phyloP scores from a whole-genome alignment of 2,797 vertebrate genomes.

The Catharus ustulatus region DNA sequence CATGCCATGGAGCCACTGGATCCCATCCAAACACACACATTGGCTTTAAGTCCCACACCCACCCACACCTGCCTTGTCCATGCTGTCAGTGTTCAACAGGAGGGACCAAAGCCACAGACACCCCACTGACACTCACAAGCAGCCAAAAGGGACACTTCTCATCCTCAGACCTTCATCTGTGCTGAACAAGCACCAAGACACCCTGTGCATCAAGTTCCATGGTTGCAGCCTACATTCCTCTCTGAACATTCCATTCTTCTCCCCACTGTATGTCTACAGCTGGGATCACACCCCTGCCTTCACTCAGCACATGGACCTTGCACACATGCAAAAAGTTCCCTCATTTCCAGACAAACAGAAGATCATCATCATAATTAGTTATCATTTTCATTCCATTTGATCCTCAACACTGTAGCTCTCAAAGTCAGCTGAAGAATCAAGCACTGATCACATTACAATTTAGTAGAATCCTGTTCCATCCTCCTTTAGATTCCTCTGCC shows the following conservation, averaged over 20 bases:
- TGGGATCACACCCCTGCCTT: not conserved
- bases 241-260: not conserved
- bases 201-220: not conserved
- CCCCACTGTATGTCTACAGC: fast-evolving
- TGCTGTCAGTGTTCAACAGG: fast-evolving
- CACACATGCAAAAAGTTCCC: not conserved
- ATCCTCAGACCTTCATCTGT: not conserved
- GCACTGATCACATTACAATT: not conserved
- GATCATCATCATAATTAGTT: not conserved
- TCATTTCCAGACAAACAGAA: not conserved
- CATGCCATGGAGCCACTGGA: no score
- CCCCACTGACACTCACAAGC: not conserved
- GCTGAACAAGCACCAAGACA: not conserved
- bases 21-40: not conserved
- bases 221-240: not conserved
- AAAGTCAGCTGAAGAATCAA: not conserved
- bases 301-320: not conserved
- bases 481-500: not conserved
- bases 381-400: not conserved
- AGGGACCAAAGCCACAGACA: not conserved
- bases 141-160: not conserved
- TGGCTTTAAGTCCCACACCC: not conserved
- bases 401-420: not conserved
- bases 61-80: not conserved
- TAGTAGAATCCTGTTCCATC: not conserved